Evolutionary conservation across 2,797 vertebrate species (phyloP).

Genomic region (Phataginus tricuspis): DNA sequence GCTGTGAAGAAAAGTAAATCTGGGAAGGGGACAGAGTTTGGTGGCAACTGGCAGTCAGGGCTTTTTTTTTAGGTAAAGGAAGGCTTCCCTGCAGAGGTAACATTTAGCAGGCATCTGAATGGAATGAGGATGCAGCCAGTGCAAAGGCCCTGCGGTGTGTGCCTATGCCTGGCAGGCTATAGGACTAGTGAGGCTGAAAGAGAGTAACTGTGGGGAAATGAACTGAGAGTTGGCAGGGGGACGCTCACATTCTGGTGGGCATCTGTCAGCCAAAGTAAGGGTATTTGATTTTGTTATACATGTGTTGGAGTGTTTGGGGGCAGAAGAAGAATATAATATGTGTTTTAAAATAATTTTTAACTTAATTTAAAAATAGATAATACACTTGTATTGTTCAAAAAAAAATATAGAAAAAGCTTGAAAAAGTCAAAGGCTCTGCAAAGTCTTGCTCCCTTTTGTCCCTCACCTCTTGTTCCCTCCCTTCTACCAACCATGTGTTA

Average conservation of each 20-base stretch:
- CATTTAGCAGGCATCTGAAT: neutral
- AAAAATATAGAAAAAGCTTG: neutral
- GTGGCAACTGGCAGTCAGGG: neutral
- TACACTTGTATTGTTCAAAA: neutral
- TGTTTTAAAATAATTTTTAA: slow-evolving; percentile 28
- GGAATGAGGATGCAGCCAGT: neutral
- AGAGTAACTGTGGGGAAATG: accelerated
- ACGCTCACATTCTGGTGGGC: neutral
- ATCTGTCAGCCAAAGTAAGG: neutral
- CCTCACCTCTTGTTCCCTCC: neutral
- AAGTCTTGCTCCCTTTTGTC: neutral
- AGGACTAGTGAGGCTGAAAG: neutral
- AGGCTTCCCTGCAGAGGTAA: neutral
- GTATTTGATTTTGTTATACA: neutral
- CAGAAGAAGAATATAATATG: neutral
- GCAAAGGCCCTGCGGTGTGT: neutral
- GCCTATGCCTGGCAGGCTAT: neutral
- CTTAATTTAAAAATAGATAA: neutral
- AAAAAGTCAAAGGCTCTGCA: neutral
- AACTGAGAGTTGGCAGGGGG: neutral
- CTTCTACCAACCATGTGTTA: neutral
- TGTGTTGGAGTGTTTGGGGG: neutral
- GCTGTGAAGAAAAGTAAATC: neutral
- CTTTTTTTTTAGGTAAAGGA: neutral
- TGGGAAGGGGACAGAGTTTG: neutral